phyloP scores from a whole-genome alignment of 2,113 vertebrate genomes.

The Rattus rattus region DNA sequence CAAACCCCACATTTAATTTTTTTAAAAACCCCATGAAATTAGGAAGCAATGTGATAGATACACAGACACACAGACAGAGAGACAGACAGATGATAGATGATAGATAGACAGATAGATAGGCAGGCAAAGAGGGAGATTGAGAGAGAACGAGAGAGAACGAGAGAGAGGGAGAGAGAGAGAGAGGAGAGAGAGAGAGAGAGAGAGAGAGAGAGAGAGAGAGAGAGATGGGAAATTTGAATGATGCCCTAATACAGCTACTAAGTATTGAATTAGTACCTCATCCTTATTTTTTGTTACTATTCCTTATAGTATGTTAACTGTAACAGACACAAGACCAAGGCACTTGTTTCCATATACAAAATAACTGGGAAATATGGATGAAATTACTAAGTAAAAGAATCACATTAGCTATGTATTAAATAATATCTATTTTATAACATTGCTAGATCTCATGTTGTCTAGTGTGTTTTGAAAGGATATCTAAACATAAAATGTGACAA shows the following conservation, averaged over 20 bases:
- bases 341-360: background rate
- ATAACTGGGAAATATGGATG: background rate
- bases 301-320: background rate
- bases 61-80: background rate
- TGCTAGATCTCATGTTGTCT: background rate
- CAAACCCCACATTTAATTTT: background rate
- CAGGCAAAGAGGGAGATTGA: too few relatives aligned
- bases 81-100: background rate
- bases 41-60: background rate
- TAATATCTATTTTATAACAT: background rate
- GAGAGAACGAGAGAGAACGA: too few relatives aligned
- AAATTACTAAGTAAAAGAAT: background rate
- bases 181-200: too few relatives aligned
- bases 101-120: background rate
- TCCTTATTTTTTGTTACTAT: background rate
- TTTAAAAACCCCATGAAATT: background rate
- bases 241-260: background rate
- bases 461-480: background rate
- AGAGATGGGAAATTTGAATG: background rate
- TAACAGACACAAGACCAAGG: background rate
- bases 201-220: background rate
- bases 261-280: background rate
- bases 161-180: too few relatives aligned
- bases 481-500: conserved; percentile 7
- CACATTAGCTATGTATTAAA: background rate